These are phyloP conservation scores for Listronotus bonariensis DNA, from an alignment of 1,140 invertebrate genomes.

Conservation along the genomic window DNA sequence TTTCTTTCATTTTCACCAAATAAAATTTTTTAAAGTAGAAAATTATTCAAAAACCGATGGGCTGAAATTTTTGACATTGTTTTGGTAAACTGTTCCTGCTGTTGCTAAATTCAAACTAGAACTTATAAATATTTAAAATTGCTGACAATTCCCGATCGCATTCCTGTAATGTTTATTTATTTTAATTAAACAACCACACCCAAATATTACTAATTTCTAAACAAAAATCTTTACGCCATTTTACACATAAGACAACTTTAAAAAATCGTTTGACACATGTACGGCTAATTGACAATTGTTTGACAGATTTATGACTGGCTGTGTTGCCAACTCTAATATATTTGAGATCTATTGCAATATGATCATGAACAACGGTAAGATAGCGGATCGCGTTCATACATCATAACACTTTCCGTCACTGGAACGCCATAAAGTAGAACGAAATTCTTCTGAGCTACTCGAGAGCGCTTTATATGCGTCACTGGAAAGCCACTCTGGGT, in stretches of 20 bases:
- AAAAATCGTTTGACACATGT: background rate
- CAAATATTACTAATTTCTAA: constrained; percentile 20
- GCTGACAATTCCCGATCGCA: constrained; percentile 1
- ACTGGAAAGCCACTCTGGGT: no score
- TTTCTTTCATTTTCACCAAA: constrained; percentile 19
- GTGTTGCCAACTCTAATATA: no score
- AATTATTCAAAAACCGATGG: constrained; percentile 21
- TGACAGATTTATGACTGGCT: background rate
- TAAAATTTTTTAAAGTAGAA: constrained; percentile 8
- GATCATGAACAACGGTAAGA: no score
- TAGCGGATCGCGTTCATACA: no score
- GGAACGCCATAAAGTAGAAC: no score
- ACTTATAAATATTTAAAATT: background rate
- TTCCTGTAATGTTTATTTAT: constrained; percentile 22
- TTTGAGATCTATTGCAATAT: no score
- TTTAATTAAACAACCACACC: constrained; percentile 26
- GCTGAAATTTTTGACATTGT: background rate
- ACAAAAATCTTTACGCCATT: constrained; percentile 36
- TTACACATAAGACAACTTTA: constrained; percentile 26
- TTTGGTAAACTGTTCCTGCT: background rate
- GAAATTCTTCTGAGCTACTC: no score
- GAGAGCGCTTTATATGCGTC: no score
- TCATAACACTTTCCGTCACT: no score
- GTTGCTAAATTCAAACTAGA: background rate
- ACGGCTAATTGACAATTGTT: background rate